phyloP scores from a whole-genome alignment of 2,888 invertebrate species.

The Acheta domesticus region DNA sequence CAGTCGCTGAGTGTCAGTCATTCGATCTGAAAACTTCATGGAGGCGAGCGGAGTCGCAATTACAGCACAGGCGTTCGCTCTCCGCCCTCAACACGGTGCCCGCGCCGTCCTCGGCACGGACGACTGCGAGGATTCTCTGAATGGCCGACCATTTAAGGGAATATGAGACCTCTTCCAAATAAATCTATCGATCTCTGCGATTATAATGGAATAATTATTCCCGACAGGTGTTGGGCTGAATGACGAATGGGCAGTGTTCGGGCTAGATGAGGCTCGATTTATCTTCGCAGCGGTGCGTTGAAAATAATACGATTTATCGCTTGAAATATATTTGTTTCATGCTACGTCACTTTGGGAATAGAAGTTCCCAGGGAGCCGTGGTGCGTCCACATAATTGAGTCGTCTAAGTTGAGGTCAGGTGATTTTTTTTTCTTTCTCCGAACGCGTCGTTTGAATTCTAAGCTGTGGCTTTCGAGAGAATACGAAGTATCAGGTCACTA shows the following conservation, averaged over 20 bases:
- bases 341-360: not conserved
- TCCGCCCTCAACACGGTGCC: too few species aligned
- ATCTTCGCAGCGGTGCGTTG: not conserved
- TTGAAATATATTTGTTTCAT: conserved; percentile 3
- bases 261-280: not conserved
- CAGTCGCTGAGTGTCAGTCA: too few species aligned
- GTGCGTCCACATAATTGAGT: not conserved
- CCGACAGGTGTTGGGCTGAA: not conserved
- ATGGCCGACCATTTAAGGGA: not conserved
- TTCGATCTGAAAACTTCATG: too few species aligned
- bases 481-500: not conserved
- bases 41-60: too few species aligned
- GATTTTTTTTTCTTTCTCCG: too few species aligned
- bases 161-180: not conserved
- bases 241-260: not conserved
- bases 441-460: too few species aligned
- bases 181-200: not conserved
- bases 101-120: too few species aligned
- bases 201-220: conserved; percentile 6
- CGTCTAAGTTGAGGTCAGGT: not conserved
- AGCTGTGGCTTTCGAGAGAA: not conserved
- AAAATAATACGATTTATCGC: conserved; percentile 5
- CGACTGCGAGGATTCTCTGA: too few species aligned
- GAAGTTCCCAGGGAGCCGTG: not conserved
- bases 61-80: too few species aligned